Evolutionary conservation across 2,888 invertebrate species (phyloP), one percentile per base, ranked within the genome.

Genomic region (Leptinotarsa haldemani): DNA sequence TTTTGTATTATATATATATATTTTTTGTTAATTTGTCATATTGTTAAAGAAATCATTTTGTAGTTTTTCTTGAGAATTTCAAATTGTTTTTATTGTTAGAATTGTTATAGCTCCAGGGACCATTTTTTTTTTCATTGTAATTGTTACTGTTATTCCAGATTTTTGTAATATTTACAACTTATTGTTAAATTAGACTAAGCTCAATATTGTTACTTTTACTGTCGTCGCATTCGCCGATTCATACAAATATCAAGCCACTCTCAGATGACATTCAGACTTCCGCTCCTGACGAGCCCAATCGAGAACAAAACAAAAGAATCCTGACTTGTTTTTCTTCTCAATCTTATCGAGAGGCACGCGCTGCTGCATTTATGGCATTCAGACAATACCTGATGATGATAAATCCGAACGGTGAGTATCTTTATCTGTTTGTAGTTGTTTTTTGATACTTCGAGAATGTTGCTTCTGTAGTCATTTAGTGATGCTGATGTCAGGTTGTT

Each of bases 401-500:
- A 71, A 74, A 73, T 71, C 66, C 71, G 74, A 76, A 71, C 72
- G 77, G 77, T 77, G 74, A 76, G 77, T 72, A 70, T 75, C 71
- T 74, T 74, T 77, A 77, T 77, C 75, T 74, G 65, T 75, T 74
- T 73, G 71, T 74, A 73, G 73, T 75, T 74, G 73, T 74, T 71
- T 73, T 70, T 69, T 72, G 70, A 73, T 77, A 75, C 65, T 68
- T 53, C 22, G 68, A 76, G 73, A 75, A 73, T 76, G 72, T 74
- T 50, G 68, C 65, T 74, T 70, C 71, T 65, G 77, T 75, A 75
- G 73, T 74, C 75, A 74, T 74, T 66, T 71, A 74, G 61, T 70
- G 77, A 75, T 77, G 77, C 75, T 77, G 77, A 74, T 77, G 77
- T 72, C 75, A 76, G 77, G 69, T 70, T 68, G 73, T 70, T 74